phyloP scores from a whole-genome alignment of 2,888 invertebrate genomes.

The Balanococcus diminutus region DNA sequence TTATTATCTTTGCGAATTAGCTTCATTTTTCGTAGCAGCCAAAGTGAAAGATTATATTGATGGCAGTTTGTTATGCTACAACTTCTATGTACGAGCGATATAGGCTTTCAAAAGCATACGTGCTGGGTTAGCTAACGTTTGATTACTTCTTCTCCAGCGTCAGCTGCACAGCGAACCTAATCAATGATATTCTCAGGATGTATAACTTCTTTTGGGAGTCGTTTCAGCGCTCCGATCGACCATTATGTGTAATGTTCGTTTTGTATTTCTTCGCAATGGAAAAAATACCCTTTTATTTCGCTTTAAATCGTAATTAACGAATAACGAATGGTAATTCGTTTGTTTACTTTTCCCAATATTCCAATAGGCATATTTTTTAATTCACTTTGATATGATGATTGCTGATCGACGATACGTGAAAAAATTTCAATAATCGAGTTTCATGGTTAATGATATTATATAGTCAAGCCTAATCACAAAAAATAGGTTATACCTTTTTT shows the following conservation, averaged over 20 bases:
- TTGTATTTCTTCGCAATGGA: background rate
- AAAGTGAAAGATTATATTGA: conserved; percentile 9
- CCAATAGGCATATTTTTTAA: background rate
- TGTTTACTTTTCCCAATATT: too few species aligned
- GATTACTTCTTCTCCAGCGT: background rate
- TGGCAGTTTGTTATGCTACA: background rate
- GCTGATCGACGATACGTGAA: background rate
- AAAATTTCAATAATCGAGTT: background rate
- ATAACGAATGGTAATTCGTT: background rate
- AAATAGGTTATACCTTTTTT: background rate
- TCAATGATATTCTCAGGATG: background rate
- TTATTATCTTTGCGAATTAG: background rate
- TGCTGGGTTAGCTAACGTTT: background rate
- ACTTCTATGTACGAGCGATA: background rate
- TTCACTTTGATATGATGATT: background rate
- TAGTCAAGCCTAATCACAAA: background rate
- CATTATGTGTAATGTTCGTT: background rate
- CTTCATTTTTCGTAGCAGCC: background rate
- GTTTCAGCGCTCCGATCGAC: background rate
- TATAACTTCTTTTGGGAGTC: conserved; percentile 15
- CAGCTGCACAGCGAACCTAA: background rate
- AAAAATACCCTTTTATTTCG: background rate
- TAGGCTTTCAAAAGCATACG: background rate
- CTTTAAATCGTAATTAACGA: background rate
- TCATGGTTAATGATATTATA: background rate